Base-by-base conservation (phyloP, 2,113 vertebrate genomes). In the Anhinga rufa region DNA sequence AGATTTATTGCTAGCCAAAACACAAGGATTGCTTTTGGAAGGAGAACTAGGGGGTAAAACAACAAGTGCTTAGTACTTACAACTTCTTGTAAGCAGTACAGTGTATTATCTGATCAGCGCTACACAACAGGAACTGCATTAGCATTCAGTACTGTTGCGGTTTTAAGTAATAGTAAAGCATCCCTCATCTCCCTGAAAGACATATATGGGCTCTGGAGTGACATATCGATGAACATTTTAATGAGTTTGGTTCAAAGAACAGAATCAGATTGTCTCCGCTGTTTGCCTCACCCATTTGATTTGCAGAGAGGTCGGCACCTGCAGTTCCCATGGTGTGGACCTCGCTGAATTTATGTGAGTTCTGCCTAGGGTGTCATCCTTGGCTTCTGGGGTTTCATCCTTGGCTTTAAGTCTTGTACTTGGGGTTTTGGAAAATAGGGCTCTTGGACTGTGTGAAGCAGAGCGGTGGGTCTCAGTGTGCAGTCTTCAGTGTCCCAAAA, bases 91-190 rank as follows among this genome's bases (percentile, higher is more conserved):
- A 58, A 77, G 93, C 57, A 29, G 40, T 90, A 86, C 86, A 87
- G 72, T 77, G 15, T 76, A 95, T 92, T 95, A 94, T 97, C 94
- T 94, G 95, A 97, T 91, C 90, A 90, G 91, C 6, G 14, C 84
- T 86, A 88, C 88, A 91, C 88, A 97, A 97, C 93, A 94, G 94
- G 93, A 96, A 96, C 92, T 95, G 64, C 87, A 96, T 88, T 96
- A 96, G 86, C 44, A 78, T 94, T 91, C 72, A 88, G 62, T 69
- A 69, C 74, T 92, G 61, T 82, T 96, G 94, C 7, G 86, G 83
- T 96, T 95, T 95, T 79, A 91, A 91, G 92, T 93, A 93, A 95
- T 94, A 82, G 91, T 91, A 90, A 95, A 90, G 72, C 88, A 87
- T 97, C 90, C 46, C 64, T 86, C 3, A 0, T 46, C 81, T 78